phyloP scores from a whole-genome alignment of 2,113 vertebrate genomes.

The Tachuris rubrigastra region DNA sequence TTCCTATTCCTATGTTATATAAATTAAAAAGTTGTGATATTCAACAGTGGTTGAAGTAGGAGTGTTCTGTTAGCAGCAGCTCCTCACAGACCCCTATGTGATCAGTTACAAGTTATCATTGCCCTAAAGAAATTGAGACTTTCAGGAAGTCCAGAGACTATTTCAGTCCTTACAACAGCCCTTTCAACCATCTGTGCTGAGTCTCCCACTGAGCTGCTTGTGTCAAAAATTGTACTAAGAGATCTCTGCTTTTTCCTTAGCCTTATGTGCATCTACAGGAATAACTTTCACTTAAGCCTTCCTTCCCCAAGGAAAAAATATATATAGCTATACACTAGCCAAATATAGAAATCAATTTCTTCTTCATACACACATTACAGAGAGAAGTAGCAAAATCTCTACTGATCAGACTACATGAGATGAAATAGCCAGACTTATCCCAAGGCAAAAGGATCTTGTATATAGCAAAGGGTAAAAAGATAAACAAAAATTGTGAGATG shows the following conservation, averaged over 20 bases:
- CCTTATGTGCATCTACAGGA: background rate
- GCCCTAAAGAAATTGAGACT: background rate
- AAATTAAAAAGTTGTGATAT: background rate
- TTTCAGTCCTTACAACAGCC: slow-evolving; percentile 4
- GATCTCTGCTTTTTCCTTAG: background rate
- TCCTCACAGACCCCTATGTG: background rate
- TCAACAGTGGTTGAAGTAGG: background rate
- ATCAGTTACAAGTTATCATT: background rate
- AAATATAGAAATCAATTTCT: background rate
- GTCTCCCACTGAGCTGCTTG: slow-evolving; percentile 2
- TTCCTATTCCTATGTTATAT: background rate
- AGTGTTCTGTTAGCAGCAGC: background rate
- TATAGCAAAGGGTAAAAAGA: background rate
- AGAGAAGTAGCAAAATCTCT: background rate
- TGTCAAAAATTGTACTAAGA: background rate
- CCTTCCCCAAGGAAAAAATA: background rate
- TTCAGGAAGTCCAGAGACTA: background rate
- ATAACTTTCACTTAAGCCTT: background rate
- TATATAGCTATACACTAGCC: background rate
- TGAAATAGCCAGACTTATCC: background rate
- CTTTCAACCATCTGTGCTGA: slow-evolving; percentile 23
- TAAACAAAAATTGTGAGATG: background rate
- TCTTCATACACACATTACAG: background rate
- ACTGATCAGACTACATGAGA: background rate
- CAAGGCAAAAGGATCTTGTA: background rate